Evolutionary conservation across 2,113 vertebrate species (phyloP).

Genomic region (Psittacula cyanocephala): DNA sequence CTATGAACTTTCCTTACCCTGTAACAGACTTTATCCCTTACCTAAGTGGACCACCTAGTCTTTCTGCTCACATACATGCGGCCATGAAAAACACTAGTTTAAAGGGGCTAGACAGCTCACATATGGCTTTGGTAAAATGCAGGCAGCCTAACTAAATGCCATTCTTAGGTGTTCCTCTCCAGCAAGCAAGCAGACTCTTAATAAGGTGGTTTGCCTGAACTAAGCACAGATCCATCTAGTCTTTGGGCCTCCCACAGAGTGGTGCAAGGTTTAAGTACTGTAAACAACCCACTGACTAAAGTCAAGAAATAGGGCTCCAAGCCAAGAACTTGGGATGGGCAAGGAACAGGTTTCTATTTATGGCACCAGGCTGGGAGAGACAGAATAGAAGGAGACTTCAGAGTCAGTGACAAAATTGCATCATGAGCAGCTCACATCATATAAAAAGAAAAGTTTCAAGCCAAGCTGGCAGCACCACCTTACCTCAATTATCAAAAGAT

Average conservation of each 20-base stretch:
- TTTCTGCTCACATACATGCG: neutral
- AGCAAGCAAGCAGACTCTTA: constrained; percentile 32
- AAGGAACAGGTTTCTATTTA: constrained; percentile 48
- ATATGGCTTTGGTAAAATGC: constrained; percentile 14
- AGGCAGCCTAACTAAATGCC: constrained; percentile 3
- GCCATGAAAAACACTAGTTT: neutral
- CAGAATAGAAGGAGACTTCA: constrained; percentile 7
- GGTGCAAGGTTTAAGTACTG: neutral
- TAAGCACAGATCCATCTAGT: neutral
- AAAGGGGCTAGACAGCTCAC: neutral
- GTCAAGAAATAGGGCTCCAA: constrained; percentile 35
- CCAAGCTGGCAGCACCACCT: neutral
- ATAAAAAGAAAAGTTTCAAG: neutral
- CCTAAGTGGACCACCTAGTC: constrained; percentile 32
- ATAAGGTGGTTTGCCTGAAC: neutral
- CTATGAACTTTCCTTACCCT: neutral
- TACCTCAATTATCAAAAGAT: neutral
- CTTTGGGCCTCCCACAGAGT: constrained; percentile 50
- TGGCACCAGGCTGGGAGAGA: neutral
- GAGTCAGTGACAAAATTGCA: neutral
- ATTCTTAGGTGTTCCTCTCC: constrained; percentile 43
- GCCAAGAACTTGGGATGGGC: constrained; percentile 25
- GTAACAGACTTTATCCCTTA: neutral
- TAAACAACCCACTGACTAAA: constrained; percentile 30
- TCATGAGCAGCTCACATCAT: neutral